A percentile compares a stretch with the other conserved stretches of the same genome.
Evolutionary conservation across 2,888 invertebrate genomes (phyloP).

Genomic region (Ferrisia virgata): DNA sequence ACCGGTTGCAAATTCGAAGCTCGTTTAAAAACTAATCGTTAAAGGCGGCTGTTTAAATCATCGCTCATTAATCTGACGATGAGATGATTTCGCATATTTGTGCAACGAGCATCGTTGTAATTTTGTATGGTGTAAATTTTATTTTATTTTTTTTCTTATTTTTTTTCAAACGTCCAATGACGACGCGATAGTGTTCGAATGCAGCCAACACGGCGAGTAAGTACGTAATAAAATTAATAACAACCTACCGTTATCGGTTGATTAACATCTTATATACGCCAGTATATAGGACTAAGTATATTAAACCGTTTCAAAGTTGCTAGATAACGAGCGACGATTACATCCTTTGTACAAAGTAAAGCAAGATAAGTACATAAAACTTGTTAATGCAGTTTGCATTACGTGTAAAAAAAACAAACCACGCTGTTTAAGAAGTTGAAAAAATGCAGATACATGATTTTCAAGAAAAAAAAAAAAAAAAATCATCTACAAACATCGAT

Average conservation of each 20-base stretch:
- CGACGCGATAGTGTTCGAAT: background rate
- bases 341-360: background rate
- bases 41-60: background rate
- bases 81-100: conserved; percentile 5
- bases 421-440: too few relatives aligned
- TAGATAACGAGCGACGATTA: conserved; percentile 13
- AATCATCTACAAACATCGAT: background rate
- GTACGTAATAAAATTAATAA: conserved; percentile 3
- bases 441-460: background rate
- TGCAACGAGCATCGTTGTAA: background rate
- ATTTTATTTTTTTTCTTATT: background rate
- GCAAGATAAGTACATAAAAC: too few relatives aligned
- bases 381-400: background rate
- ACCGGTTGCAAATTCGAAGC: background rate
- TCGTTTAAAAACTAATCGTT: background rate
- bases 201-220: background rate
- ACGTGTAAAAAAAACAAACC: too few relatives aligned
- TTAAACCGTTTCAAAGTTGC: background rate
- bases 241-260: conserved; percentile 16
- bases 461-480: too few relatives aligned
- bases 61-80: background rate
- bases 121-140: background rate
- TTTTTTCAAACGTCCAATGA: background rate
- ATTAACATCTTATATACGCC: conserved; percentile 31
- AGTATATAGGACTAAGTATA: too few relatives aligned